Conservation (phyloP, 92 coral and sea anemone genomes). For the Phenganax stokvisi region DNA sequence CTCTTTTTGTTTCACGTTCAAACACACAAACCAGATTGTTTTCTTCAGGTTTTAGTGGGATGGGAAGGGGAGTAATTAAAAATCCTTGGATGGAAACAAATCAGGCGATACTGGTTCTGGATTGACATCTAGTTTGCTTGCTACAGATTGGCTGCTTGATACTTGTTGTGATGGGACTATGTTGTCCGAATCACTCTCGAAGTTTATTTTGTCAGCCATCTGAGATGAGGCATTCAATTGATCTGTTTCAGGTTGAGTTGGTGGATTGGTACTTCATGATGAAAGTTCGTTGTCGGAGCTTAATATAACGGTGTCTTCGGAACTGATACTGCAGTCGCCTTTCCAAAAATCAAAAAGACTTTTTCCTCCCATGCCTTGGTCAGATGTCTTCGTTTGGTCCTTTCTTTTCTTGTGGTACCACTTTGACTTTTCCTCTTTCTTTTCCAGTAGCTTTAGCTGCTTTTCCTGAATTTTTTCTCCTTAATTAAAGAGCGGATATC, state of each 20-base stretch:
- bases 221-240: not conserved
- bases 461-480: slow-evolving; percentile 28
- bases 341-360: not conserved
- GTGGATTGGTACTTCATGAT: not conserved
- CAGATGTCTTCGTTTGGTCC: slow-evolving; percentile 28
- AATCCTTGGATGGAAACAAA: slow-evolving; percentile 35
- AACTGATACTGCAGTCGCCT: slow-evolving; percentile 13
- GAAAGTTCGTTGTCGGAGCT: slow-evolving; percentile 9
- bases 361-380: not conserved
- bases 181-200: not conserved
- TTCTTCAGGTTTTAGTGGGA: not conserved
- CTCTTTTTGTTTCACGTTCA: slow-evolving; percentile 26
- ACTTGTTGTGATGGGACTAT: not conserved
- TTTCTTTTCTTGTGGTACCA: slow-evolving; percentile 37
- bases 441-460: slow-evolving; percentile 15
- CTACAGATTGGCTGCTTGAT: not conserved
- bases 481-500: slow-evolving; percentile 24
- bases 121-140: not conserved
- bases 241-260: slow-evolving; percentile 17
- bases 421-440: slow-evolving; percentile 19
- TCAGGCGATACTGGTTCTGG: not conserved
- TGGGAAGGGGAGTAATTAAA: slow-evolving; percentile 23
- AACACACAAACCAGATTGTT: slow-evolving; percentile 15
- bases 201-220: not conserved
- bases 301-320: slow-evolving; percentile 2